These are phyloP conservation scores for Pandemis cinnamomeana DNA, from an alignment of 2,888 invertebrate species.

Conservation along the genomic window DNA sequence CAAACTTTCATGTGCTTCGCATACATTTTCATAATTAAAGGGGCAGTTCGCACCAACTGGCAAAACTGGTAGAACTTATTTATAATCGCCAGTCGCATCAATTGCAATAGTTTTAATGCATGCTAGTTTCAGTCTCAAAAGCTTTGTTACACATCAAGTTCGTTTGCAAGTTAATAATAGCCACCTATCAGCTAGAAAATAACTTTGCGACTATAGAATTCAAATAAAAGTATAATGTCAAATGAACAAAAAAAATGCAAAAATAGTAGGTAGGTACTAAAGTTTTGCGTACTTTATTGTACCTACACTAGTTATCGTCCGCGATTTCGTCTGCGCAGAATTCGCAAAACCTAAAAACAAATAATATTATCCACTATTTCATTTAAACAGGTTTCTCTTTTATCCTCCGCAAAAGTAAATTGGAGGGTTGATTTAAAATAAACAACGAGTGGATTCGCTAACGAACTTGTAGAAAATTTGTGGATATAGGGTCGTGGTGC, in stretches of 20 bases:
- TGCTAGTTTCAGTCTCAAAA: conserved; percentile 24
- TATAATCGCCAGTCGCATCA: conserved; percentile 65
- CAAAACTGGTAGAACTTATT: conserved; percentile 67
- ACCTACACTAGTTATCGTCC: no score
- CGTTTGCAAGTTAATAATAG: background rate
- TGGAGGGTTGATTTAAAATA: conserved; percentile 68
- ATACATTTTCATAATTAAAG: conserved; percentile 84
- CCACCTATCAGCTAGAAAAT: background rate
- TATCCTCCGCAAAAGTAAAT: conserved; percentile 49
- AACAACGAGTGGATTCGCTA: conserved; percentile 72
- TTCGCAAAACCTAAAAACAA: no score
- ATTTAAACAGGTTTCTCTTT: conserved; percentile 24
- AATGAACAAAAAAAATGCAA: no score
- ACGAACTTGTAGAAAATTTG: conserved; percentile 73
- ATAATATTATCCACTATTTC: background rate
- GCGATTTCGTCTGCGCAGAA: no score
- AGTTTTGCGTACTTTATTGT: no score
- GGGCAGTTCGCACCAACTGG: conserved; percentile 77
- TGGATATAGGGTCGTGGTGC: conserved; percentile 66
- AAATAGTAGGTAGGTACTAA: no score
- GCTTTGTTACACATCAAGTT: conserved; percentile 26
- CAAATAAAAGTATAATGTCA: no score
- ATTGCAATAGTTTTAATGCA: conserved; percentile 58
- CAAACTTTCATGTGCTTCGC: conserved; percentile 83
- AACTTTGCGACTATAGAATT: background rate